These are phyloP conservation scores for Coreius guichenoti DNA, from an alignment of 2,797 vertebrate genomes.

Conservation along the genomic window DNA sequence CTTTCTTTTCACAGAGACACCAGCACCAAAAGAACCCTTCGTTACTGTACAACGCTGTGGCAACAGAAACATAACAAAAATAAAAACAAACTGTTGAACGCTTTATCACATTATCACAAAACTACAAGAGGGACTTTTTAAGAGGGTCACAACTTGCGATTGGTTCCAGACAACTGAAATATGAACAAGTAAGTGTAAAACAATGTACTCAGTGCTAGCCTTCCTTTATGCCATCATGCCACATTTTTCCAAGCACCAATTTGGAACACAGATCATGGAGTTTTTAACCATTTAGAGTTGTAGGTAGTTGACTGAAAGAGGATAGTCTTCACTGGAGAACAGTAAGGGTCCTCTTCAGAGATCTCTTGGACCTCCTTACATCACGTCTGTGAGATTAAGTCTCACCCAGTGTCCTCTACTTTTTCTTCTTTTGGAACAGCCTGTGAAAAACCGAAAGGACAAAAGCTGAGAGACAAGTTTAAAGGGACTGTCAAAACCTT, in stretches of 20 bases:
- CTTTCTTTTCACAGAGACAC: constrained; percentile 72
- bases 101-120: constrained; percentile 65
- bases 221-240: constrained; percentile 42
- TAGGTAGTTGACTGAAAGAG: constrained; percentile 66
- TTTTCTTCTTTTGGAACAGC: constrained; percentile 80
- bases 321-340: constrained; percentile 65
- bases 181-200: constrained; percentile 63
- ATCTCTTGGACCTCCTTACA: constrained; percentile 48
- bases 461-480: constrained; percentile 67
- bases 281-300: constrained; percentile 54
- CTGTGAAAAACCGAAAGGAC: constrained; percentile 64
- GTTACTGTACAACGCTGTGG: constrained; percentile 74
- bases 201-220: constrained; percentile 55
- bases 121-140: constrained; percentile 59
- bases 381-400: constrained; percentile 56
- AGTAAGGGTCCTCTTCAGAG: constrained; percentile 52
- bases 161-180: constrained; percentile 65
- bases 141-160: constrained; percentile 63
- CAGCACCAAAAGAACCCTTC: constrained; percentile 76
- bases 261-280: constrained; percentile 62
- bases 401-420: constrained; percentile 60
- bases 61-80: constrained; percentile 54
- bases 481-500: background rate
- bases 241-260: constrained; percentile 69
- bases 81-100: constrained; percentile 53